phyloP scores from a whole-genome alignment of 2,797 vertebrate species.

The Crax fasciolata region DNA sequence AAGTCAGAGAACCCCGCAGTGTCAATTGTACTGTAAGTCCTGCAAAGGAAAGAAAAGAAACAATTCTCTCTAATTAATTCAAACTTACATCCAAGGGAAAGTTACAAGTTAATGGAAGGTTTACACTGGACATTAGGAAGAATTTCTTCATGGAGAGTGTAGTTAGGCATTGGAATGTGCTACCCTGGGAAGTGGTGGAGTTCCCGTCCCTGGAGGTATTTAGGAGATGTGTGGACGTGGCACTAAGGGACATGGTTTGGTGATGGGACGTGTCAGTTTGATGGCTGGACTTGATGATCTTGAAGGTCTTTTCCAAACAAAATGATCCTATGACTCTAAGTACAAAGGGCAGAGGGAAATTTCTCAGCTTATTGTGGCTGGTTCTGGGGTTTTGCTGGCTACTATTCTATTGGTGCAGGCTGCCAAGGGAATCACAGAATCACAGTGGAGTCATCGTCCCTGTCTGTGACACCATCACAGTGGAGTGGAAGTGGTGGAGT shows the following conservation, averaged over 20 bases:
- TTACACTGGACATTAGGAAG: background rate
- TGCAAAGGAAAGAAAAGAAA: background rate
- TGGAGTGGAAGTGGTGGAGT: no score
- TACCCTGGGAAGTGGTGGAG: background rate
- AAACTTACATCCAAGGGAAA: rapidly evolving
- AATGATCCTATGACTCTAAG: background rate
- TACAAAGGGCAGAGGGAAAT: background rate
- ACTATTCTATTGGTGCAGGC: background rate
- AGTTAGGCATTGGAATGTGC: background rate
- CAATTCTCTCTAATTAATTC: background rate
- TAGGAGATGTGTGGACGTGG: background rate
- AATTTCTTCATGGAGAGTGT: background rate
- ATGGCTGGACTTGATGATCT: background rate
- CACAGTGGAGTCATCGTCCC: no score
- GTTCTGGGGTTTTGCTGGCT: background rate
- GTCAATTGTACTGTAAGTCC: background rate
- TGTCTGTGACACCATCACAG: no score
- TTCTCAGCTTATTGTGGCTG: background rate
- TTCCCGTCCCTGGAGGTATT: background rate
- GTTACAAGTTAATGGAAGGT: background rate
- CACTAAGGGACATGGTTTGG: background rate
- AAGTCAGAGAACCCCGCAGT: background rate
- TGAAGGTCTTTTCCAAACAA: background rate
- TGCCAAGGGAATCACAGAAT: no score
- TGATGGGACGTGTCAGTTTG: background rate